Evolutionary conservation across 2,888 invertebrate species (phyloP).

Genomic region (Lydus trimaculatus): DNA sequence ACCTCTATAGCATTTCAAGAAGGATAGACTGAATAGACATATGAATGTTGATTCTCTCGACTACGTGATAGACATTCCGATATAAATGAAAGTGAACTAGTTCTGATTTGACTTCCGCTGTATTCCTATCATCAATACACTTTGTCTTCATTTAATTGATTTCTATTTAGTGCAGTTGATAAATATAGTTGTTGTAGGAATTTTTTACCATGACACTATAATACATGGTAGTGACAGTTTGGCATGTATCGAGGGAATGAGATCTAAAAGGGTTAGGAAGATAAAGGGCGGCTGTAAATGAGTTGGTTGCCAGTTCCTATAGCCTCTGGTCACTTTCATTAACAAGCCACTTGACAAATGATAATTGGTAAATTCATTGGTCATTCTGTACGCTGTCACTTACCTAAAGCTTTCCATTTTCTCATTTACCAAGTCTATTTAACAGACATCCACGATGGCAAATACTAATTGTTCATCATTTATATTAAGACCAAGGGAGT

Average conservation of each 20-base stretch:
- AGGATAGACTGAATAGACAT: conserved; percentile 19
- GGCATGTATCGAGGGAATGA: conserved; percentile 50
- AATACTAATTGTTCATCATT: conserved; percentile 54
- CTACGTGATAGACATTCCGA: conserved; percentile 59
- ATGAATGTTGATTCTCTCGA: conserved; percentile 40
- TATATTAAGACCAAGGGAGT: conserved; percentile 38
- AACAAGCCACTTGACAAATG: conserved; percentile 62
- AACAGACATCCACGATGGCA: conserved; percentile 48
- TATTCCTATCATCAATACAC: conserved; percentile 50
- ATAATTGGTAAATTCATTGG: conserved; percentile 62
- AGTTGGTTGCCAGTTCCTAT: conserved; percentile 56
- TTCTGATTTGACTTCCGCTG: conserved; percentile 48
- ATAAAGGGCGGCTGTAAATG: conserved; percentile 60
- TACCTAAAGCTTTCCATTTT: conserved; percentile 53
- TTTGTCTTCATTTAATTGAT: conserved; percentile 46
- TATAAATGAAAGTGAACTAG: conserved; percentile 50
- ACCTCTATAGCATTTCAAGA: conserved; percentile 14
- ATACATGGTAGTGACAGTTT: conserved; percentile 54
- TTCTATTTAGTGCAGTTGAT: conserved; percentile 23
- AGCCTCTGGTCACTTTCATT: conserved; percentile 62
- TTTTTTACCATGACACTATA: conserved; percentile 13
- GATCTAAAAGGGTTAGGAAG: conserved; percentile 59
- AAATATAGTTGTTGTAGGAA: conserved; percentile 1
- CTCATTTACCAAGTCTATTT: conserved; percentile 56
- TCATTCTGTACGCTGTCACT: conserved; percentile 60